Base-by-base conservation (phyloP, 2,113 vertebrate genomes). In the Chaetura pelagica region DNA sequence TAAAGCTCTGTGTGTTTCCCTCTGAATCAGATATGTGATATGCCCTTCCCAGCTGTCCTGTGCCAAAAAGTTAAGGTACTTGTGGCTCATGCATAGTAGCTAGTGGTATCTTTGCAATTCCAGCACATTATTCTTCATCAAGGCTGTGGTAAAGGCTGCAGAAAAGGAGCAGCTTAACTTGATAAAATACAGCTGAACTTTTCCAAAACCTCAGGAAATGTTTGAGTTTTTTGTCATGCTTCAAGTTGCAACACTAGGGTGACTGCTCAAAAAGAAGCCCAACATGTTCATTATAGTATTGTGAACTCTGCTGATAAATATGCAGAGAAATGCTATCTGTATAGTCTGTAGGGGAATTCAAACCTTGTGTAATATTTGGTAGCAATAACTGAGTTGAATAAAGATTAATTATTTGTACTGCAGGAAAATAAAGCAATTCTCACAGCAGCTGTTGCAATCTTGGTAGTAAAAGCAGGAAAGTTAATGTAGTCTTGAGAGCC, bases 341-440 rank as follows among this genome's bases (percentile, higher is more conserved):
- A 88, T 90, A 93, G 93, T 95, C 91, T 90, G 54, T 48, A 42
- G 66, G 63, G 52, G 72, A 49, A 94, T 93, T 94, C 67, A 87
- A 74, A 52, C 30, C 59, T 91, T 82, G 74, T 76, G 51, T 63
- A 84, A 84, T 63, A 84, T 30, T 90, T 82, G 46, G 29, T 90
- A 84, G 72, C 89, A 88, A 93, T 81, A 84, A 95, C 57, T 49
- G 40, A 26, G 29, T 20, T 94, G 89, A 94, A 94, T 88, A 87
- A 85, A 92, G 94, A 69, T 92, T 66, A 71, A 64, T 81, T 90
- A 74, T 71, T 77, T 81, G 35, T 76, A 61, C 40, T 75, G 54
- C 46, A 93, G 75, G 77, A 95, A 96, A 93, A 94, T 32, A 83
- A 80, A 87, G n/a, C 57, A 91, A 93, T 90, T 93, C 78, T 95